Conservation (phyloP, 2,888 invertebrate species). For the Tridacna gigas region DNA sequence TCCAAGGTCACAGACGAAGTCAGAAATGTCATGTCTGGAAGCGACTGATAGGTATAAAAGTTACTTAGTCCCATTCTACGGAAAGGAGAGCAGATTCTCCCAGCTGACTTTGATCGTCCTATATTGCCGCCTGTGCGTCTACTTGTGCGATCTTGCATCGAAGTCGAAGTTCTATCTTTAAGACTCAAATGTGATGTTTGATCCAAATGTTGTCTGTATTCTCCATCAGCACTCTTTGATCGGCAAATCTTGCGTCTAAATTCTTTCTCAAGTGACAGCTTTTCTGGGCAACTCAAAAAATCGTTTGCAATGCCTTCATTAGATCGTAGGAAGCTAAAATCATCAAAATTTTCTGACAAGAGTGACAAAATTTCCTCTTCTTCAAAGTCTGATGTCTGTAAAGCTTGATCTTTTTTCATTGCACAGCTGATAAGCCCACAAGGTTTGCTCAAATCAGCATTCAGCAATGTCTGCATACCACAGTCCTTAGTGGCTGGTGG, state of each 20-base stretch:
- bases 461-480: constrained; percentile 75
- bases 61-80: constrained; percentile 67
- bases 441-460: constrained; percentile 27
- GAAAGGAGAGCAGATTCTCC: constrained; percentile 63
- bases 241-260: constrained; percentile 56
- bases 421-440: constrained; percentile 18
- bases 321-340: constrained; percentile 57
- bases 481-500: constrained; percentile 80
- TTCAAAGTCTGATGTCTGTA: constrained; percentile 62
- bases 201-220: constrained; percentile 20
- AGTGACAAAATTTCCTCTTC: constrained; percentile 68
- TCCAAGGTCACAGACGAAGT: constrained; percentile 46
- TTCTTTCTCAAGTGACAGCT: constrained; percentile 39
- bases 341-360: constrained; percentile 68
- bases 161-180: constrained; percentile 14
- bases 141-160: constrained; percentile 18
- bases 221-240: constrained; percentile 70
- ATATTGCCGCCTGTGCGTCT: constrained; percentile 31
- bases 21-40: constrained; percentile 79
- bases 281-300: constrained; percentile 55
- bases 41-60: constrained; percentile 75
- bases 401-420: constrained; percentile 52
- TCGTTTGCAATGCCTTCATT: constrained; percentile 61
- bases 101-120: constrained; percentile 63
- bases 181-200: neutral